These are phyloP conservation scores for Cuniculus paca DNA, from an alignment of 2,797 vertebrate species.

Conservation along the genomic window DNA sequence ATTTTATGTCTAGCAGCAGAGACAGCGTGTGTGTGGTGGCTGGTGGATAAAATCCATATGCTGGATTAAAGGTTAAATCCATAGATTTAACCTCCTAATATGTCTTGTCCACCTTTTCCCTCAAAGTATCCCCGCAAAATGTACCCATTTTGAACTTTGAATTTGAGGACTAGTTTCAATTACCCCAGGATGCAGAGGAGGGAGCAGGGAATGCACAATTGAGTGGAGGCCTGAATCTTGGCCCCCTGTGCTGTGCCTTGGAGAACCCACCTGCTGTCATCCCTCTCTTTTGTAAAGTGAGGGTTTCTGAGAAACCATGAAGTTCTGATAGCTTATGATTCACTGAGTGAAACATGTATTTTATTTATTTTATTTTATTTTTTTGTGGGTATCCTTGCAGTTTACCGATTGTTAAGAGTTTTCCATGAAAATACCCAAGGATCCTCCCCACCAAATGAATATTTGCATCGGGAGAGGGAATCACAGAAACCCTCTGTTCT, in stretches of 20 bases:
- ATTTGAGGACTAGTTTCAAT: not conserved
- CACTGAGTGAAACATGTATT: not conserved
- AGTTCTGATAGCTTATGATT: not conserved
- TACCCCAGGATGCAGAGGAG: not conserved
- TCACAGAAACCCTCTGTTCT: not conserved
- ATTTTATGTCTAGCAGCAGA: not conserved
- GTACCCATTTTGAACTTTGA: not conserved
- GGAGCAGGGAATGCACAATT: not conserved
- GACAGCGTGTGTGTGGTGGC: not conserved
- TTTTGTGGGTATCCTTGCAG: not conserved
- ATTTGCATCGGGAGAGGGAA: not conserved
- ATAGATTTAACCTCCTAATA: not conserved
- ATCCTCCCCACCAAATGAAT: not conserved
- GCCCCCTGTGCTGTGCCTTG: not conserved
- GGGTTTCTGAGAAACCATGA: not conserved
- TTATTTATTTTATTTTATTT: not conserved
- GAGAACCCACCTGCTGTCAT: not conserved
- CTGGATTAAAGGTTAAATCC: constrained; percentile 26
- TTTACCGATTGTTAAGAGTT: not conserved
- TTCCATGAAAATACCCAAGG: not conserved
- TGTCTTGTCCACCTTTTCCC: not conserved
- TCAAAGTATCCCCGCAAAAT: not conserved
- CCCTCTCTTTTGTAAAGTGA: not conserved
- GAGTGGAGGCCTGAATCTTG: not conserved
- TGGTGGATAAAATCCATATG: not conserved